Conservation (phyloP, 2,888 invertebrate species). For the Parnassius mnemosyne region DNA sequence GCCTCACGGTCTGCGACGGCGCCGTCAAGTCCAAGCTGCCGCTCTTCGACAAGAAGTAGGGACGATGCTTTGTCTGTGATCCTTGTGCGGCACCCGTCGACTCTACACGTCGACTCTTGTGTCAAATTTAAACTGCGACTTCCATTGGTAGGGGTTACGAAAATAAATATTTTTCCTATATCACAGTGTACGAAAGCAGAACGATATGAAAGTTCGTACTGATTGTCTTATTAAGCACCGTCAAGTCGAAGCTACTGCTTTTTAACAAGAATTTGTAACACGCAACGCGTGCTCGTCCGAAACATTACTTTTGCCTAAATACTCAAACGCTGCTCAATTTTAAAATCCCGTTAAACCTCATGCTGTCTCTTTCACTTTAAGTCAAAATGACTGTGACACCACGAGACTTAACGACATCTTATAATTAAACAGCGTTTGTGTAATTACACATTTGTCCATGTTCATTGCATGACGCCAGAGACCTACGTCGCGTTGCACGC, state of each 20-base stretch:
- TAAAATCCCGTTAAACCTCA: too few relatives aligned
- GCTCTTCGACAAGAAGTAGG: slow-evolving; percentile 85
- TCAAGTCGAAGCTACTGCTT: slow-evolving; percentile 40
- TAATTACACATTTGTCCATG: too few relatives aligned
- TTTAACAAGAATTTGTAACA: too few relatives aligned
- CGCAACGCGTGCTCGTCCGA: too few relatives aligned
- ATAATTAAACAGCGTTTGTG: too few relatives aligned
- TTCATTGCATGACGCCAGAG: too few relatives aligned
- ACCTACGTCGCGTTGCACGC: too few relatives aligned
- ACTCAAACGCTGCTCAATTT: too few relatives aligned
- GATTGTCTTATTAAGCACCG: slow-evolving; percentile 31
- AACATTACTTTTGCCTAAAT: too few relatives aligned
- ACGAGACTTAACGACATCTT: too few relatives aligned
- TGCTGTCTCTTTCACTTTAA: too few relatives aligned
- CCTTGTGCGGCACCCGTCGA: not conserved
- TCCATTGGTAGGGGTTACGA: slow-evolving; percentile 15
- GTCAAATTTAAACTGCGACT: slow-evolving; percentile 15
- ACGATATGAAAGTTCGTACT: slow-evolving; percentile 1
- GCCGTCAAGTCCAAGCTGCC: slow-evolving; percentile 92
- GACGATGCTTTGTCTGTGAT: not conserved
- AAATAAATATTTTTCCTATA: slow-evolving; percentile 10
- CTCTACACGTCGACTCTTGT: slow-evolving; percentile 5
- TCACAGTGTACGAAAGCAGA: not conserved
- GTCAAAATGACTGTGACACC: too few relatives aligned
- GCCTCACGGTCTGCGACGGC: slow-evolving; percentile 91